Percentiles rank a stretch among this genome's conserved stretches.
Evolutionary conservation across 2,888 invertebrate species (phyloP).

Genomic region (Eugnorisma glareosa): DNA sequence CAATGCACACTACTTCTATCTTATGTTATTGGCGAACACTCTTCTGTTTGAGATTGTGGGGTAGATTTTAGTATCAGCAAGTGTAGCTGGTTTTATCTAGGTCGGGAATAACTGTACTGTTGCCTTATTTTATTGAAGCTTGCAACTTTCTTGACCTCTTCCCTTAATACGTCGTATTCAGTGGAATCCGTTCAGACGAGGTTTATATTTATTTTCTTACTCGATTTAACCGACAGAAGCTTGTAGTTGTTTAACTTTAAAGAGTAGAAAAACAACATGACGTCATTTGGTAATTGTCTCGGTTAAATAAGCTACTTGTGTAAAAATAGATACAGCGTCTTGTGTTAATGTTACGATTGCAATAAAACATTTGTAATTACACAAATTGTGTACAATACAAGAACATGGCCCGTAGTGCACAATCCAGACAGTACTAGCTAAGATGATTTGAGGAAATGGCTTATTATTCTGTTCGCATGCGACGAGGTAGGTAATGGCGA

Average conservation of each 20-base stretch:
- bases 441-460: constrained; percentile 48
- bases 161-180: constrained; percentile 46
- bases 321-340: constrained; percentile 5
- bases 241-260: constrained; percentile 3
- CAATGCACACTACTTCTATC: constrained; percentile 45
- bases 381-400: constrained; percentile 8
- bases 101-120: constrained; percentile 51
- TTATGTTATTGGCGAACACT: constrained; percentile 45
- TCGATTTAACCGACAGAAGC: constrained; percentile 15
- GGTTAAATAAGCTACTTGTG: constrained; percentile 4
- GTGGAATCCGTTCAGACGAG: constrained; percentile 18
- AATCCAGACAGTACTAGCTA: constrained; percentile 35
- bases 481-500: constrained; percentile 30
- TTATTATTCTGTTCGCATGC: constrained; percentile 54
- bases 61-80: constrained; percentile 45
- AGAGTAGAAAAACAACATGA: constrained; percentile 7
- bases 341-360: constrained; percentile 32
- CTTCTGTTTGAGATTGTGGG: constrained; percentile 37
- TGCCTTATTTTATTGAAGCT: constrained; percentile 50
- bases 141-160: constrained; percentile 61
- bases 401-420: constrained; percentile 9
- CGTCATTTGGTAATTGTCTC: constrained; percentile 8
- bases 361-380: constrained; percentile 27
- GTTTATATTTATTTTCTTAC: constrained; percentile 39
- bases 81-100: constrained; percentile 48